phyloP scores from a whole-genome alignment of 37 sponge, comb jelly and placozoan species.

The Oscarella lobularis region DNA sequence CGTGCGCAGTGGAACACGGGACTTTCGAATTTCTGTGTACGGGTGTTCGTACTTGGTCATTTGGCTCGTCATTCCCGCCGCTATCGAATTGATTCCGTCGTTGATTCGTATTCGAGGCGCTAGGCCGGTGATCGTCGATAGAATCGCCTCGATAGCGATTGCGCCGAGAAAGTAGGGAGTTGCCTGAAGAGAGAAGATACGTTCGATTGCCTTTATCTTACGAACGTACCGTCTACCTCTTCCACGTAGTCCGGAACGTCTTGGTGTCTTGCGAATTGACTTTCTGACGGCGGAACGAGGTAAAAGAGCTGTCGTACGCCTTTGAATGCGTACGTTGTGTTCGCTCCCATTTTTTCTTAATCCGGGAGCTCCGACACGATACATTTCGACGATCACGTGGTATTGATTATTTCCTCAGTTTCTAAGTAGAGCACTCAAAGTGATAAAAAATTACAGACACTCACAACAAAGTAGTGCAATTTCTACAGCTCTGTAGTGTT shows the following conservation, averaged over 20 bases:
- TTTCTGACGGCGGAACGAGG: conserved; percentile 45
- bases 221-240: conserved; percentile 18
- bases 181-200: conserved; percentile 15
- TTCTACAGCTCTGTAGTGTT: too few relatives aligned
- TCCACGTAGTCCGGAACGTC: conserved; percentile 74
- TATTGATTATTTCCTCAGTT: too few relatives aligned
- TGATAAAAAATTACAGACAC: too few relatives aligned
- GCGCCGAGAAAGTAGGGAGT: conserved; percentile 49
- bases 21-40: background rate
- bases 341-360: too few relatives aligned
- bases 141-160: conserved; percentile 44
- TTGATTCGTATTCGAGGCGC: conserved; percentile 17
- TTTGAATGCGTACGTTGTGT: too few relatives aligned
- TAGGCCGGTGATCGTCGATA: conserved; percentile 9
- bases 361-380: too few relatives aligned
- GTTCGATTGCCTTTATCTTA: background rate
- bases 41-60: conserved; percentile 17
- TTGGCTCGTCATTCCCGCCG: conserved; percentile 39
- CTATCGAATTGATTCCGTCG: conserved; percentile 63
- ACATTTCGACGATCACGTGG: too few relatives aligned
- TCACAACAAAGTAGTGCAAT: too few relatives aligned
- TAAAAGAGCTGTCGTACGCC: conserved; percentile 59
- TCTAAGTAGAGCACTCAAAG: too few relatives aligned
- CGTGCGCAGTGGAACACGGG: too few relatives aligned
- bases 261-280: conserved; percentile 22